Conservation (phyloP, 2,888 invertebrate species). For the Hypselothyrea guttata region DNA sequence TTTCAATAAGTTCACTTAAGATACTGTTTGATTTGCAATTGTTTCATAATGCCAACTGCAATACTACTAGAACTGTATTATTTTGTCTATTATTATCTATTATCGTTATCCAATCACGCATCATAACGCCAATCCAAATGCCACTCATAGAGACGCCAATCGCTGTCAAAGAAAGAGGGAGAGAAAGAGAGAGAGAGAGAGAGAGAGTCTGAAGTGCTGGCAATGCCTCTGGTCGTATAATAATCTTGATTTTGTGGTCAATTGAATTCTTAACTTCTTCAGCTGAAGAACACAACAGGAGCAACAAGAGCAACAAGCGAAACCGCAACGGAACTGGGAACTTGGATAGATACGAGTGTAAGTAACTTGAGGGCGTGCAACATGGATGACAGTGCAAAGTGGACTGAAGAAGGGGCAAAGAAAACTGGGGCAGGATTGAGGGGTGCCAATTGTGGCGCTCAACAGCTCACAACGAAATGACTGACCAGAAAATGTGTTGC, state of each 20-base stretch:
- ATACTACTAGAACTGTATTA: no score
- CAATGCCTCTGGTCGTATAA: slow-evolving; percentile 52
- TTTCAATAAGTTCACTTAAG: no score
- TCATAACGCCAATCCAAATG: slow-evolving; percentile 5
- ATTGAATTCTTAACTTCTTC: slow-evolving; percentile 78
- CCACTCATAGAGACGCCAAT: no score
- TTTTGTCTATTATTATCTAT: no score
- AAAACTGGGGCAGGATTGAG: not conserved
- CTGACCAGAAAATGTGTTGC: slow-evolving; percentile 69
- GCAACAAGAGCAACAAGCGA: slow-evolving; percentile 18
- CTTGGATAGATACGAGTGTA: slow-evolving; percentile 46
- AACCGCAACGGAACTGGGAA: slow-evolving; percentile 23
- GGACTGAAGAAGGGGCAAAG: slow-evolving; percentile 1
- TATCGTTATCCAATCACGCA: slow-evolving; percentile 50
- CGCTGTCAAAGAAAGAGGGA: not conserved
- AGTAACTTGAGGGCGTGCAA: slow-evolving; percentile 68
- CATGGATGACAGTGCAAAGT: slow-evolving; percentile 61
- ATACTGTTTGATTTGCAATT: no score
- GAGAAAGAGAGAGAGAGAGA: not conserved
- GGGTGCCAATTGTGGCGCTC: slow-evolving; percentile 37
- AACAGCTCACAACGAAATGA: slow-evolving; percentile 57
- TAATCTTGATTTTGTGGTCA: slow-evolving; percentile 81
- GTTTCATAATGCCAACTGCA: no score
- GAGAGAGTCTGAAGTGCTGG: no score
- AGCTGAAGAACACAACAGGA: slow-evolving; percentile 61